Conservation (phyloP, 1,140 invertebrate genomes). For the Calliphora vicina region DNA sequence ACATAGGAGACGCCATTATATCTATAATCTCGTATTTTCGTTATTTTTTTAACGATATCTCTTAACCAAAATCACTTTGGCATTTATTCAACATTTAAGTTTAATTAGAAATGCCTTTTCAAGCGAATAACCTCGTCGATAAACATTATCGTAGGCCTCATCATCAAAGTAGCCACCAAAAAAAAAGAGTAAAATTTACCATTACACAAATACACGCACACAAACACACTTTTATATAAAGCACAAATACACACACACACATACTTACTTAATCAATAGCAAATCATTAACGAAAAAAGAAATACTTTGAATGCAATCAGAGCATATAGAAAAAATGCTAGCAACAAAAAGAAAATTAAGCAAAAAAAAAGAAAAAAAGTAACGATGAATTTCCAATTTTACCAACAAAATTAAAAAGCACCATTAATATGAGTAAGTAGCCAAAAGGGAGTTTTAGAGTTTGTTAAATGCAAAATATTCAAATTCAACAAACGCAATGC, state of each 20-base stretch:
- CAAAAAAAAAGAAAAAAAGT: too few relatives aligned
- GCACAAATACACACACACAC: slow-evolving; percentile 28
- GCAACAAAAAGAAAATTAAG: not conserved
- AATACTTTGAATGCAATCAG: not conserved
- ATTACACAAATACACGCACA: not conserved
- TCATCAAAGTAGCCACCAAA: slow-evolving; percentile 29
- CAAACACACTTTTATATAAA: not conserved
- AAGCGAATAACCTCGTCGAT: slow-evolving; percentile 44
- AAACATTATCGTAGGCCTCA: slow-evolving; percentile 30
- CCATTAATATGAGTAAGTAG: not conserved
- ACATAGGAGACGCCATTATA: too few relatives aligned
- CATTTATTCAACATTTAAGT: slow-evolving; percentile 14
- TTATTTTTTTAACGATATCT: not conserved
- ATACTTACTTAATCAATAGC: slow-evolving; percentile 31
- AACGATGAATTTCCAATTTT: not conserved
- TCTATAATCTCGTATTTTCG: not conserved
- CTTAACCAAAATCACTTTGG: not conserved
- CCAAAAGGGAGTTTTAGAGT: not conserved
- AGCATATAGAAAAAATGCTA: not conserved
- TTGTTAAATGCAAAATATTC: not conserved
- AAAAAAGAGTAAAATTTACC: slow-evolving; percentile 42
- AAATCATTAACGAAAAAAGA: not conserved
- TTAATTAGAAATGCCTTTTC: slow-evolving; percentile 21
- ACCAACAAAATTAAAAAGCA: not conserved
- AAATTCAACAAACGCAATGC: not conserved